Evolutionary conservation across 2,888 invertebrate species (phyloP).

Genomic region (Stictocephala bisonia): DNA sequence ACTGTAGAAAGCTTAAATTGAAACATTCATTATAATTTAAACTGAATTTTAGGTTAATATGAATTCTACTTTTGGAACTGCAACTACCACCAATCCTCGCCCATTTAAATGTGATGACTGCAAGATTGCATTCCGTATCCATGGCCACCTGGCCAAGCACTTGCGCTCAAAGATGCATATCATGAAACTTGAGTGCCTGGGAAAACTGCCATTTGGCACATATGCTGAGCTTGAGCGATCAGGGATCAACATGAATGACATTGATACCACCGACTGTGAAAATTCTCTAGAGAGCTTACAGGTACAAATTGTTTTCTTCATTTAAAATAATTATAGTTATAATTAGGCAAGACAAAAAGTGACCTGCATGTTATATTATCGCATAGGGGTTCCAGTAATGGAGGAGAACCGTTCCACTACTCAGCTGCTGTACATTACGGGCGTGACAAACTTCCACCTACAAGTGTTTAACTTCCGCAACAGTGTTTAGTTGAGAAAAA

Average conservation of each 20-base stretch:
- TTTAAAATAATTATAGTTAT: too few relatives aligned
- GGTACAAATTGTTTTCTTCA: slow-evolving; percentile 66
- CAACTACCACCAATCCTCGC: slow-evolving; percentile 89
- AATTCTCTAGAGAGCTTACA: slow-evolving; percentile 90
- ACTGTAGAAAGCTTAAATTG: too few relatives aligned
- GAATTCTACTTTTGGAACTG: slow-evolving; percentile 86
- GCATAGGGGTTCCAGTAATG: too few relatives aligned
- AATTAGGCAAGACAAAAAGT: too few relatives aligned
- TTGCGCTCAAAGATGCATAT: slow-evolving; percentile 96
- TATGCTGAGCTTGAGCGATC: slow-evolving; percentile 94
- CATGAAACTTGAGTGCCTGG: slow-evolving; percentile 91
- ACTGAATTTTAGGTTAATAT: slow-evolving; percentile 73
- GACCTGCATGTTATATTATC: too few relatives aligned
- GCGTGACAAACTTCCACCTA: too few relatives aligned
- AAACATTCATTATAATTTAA: too few relatives aligned
- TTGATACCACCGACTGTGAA: slow-evolving; percentile 96
- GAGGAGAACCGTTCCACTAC: too few relatives aligned
- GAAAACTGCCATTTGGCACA: slow-evolving; percentile 93
- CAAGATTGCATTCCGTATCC: slow-evolving; percentile 95
- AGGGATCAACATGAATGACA: slow-evolving; percentile 90
- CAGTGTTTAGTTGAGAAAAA: too few relatives aligned
- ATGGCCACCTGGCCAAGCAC: slow-evolving; percentile 97
- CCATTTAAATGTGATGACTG: slow-evolving; percentile 97
- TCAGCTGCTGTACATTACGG: too few relatives aligned
- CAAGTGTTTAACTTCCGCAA: too few relatives aligned